Conservation (phyloP, 2,888 invertebrate species). For the Hirtodrosophila confusa region DNA sequence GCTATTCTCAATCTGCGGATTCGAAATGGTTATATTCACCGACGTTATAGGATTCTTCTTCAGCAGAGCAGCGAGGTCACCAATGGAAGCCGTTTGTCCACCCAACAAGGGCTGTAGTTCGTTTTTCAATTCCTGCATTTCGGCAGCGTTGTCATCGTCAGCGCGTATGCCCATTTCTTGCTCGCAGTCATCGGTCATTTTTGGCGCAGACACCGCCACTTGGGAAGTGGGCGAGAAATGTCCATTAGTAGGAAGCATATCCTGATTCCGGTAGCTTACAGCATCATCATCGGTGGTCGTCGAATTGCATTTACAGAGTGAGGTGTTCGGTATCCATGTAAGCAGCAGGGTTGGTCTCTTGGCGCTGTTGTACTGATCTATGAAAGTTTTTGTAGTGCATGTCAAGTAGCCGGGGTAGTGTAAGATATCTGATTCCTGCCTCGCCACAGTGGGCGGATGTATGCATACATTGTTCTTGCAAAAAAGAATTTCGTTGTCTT, state of each 20-base stretch:
- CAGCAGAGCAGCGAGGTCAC: conserved; percentile 82
- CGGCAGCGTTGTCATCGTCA: conserved; percentile 78
- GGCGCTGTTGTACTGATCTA: conserved; percentile 90
- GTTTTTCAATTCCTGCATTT: conserved; percentile 83
- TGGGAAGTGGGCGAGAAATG: conserved; percentile 42
- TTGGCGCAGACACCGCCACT: conserved; percentile 57
- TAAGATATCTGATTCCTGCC: conserved; percentile 92
- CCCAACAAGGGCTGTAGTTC: conserved; percentile 84
- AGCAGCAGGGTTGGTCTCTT: conserved; percentile 93
- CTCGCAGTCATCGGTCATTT: conserved; percentile 54
- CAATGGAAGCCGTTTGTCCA: conserved; percentile 80
- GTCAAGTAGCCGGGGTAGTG: conserved; percentile 97
- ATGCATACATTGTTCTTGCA: conserved; percentile 99
- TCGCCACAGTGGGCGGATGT: conserved; percentile 94
- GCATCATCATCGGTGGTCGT: conserved; percentile 36
- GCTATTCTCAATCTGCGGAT: conserved; percentile 90
- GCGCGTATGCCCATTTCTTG: conserved; percentile 25
- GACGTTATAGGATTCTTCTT: conserved; percentile 87
- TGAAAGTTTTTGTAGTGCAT: conserved; percentile 92
- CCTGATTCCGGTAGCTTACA: conserved; percentile 85
- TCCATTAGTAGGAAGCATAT: conserved; percentile 82
- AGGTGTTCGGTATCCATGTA: conserved; percentile 97
- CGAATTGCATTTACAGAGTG: conserved; percentile 92
- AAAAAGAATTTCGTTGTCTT: conserved; percentile 93
- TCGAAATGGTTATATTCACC: conserved; percentile 89